Conservation (phyloP, 2,888 invertebrate species). For the Vanessa cardui region DNA sequence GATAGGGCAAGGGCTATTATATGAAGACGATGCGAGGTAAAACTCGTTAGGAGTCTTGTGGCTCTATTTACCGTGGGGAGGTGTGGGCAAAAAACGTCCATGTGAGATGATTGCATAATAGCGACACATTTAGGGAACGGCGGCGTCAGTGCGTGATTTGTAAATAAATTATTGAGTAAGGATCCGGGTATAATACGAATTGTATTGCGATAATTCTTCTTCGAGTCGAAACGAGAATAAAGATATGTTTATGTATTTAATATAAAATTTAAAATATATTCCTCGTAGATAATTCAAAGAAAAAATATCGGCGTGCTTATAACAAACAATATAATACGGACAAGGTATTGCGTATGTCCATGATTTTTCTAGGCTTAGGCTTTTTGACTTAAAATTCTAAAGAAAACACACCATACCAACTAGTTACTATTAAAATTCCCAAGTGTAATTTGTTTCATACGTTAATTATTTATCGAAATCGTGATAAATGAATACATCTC, state of each 20-base stretch:
- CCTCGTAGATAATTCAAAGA: too few relatives aligned
- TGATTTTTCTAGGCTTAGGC: too few relatives aligned
- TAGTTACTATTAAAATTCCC: not conserved
- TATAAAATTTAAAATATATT: too few relatives aligned
- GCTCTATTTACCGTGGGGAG: conserved; percentile 73
- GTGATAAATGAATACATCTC: conserved; percentile 64
- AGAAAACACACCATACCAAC: too few relatives aligned
- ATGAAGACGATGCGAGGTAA: conserved; percentile 56
- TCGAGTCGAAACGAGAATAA: too few relatives aligned
- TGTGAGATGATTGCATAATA: conserved; percentile 77
- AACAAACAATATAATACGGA: too few relatives aligned
- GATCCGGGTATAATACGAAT: conserved; percentile 21
- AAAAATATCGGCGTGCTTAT: too few relatives aligned
- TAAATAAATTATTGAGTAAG: conserved; percentile 48
- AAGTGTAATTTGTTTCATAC: conserved; percentile 14
- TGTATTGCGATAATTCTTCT: too few relatives aligned
- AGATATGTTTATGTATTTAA: too few relatives aligned
- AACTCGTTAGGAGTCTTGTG: conserved; percentile 64
- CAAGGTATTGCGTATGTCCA: too few relatives aligned
- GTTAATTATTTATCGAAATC: conserved; percentile 50
- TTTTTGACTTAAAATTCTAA: too few relatives aligned
- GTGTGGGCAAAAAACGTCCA: conserved; percentile 64
- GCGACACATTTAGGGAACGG: conserved; percentile 65
- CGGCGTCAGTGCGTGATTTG: conserved; percentile 65
- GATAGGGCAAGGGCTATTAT: conserved; percentile 80